phyloP scores from a whole-genome alignment of 2,888 invertebrate genomes.

The Drosophila paranaensis region DNA sequence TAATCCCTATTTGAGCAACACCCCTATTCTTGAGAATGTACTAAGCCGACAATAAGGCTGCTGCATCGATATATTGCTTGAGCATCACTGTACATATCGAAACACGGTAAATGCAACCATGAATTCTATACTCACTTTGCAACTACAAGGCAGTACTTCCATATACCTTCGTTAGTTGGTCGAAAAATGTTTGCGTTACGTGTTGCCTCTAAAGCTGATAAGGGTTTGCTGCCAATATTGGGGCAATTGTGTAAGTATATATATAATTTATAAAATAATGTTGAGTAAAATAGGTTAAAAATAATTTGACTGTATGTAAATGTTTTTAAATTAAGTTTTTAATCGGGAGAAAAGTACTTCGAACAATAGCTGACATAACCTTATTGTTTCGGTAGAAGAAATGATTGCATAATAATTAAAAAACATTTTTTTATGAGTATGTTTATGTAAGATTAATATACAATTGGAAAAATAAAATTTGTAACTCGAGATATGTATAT shows the following conservation, averaged over 20 bases:
- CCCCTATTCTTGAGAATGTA: neutral
- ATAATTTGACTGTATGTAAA: neutral
- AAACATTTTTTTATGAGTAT: neutral
- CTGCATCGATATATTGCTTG: slow-evolving; percentile 4
- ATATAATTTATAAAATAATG: neutral
- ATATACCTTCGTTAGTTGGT: slow-evolving; percentile 39
- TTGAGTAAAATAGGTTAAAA: neutral
- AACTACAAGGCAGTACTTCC: slow-evolving; percentile 9
- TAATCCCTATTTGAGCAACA: neutral
- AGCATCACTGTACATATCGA: slow-evolving; percentile 10
- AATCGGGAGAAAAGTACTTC: neutral
- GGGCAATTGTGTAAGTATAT: slow-evolving; percentile 79
- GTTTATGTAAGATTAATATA: neutral
- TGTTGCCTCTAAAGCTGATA: slow-evolving; percentile 79
- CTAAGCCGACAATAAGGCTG: neutral
- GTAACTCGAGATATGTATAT: no score
- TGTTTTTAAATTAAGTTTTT: neutral
- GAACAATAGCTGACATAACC: slow-evolving; percentile 57
- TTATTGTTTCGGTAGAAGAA: slow-evolving; percentile 16
- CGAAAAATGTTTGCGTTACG: slow-evolving; percentile 77
- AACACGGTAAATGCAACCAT: slow-evolving; percentile 10
- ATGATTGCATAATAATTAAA: slow-evolving; percentile 53
- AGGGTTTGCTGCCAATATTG: slow-evolving; percentile 75
- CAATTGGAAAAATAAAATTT: no score
- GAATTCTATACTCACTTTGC: slow-evolving; percentile 19